Percentiles rank a stretch among this genome's conserved stretches.
Conservation (phyloP, 2,113 vertebrate genomes). For the Cnemophilus loriae region DNA sequence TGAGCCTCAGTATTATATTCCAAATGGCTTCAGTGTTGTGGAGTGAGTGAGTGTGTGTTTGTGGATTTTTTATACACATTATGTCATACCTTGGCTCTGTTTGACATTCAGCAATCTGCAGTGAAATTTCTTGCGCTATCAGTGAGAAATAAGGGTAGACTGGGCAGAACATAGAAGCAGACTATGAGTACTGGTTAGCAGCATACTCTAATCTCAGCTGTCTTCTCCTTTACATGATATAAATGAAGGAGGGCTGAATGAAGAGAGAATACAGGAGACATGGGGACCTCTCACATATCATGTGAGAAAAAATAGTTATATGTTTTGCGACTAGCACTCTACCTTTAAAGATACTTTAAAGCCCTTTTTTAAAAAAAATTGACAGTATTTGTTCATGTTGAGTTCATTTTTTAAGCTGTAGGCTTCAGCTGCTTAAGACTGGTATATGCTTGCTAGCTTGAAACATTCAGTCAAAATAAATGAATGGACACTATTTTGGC, state of each 20-base stretch:
- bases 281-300: not conserved
- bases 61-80: not conserved
- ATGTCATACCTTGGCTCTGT: not conserved
- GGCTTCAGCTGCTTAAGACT: not conserved
- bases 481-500: not conserved
- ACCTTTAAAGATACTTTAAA: not conserved
- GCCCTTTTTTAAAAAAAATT: not conserved
- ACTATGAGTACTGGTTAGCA: not conserved
- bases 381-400: not conserved
- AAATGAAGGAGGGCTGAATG: not conserved
- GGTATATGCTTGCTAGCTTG: slow-evolving; percentile 15
- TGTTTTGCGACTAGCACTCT: not conserved
- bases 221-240: not conserved
- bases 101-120: not conserved
- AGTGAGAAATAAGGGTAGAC: not conserved
- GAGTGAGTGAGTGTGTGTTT: not conserved
- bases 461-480: not conserved
- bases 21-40: not conserved
- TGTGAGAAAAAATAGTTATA: not conserved
- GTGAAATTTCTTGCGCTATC: not conserved
- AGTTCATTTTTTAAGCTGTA: not conserved
- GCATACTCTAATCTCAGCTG: not conserved
- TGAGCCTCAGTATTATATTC: not conserved
- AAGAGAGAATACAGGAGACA: not conserved
- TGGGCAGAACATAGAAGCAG: not conserved